Conservation (phyloP, 2,113 vertebrate genomes). For the Ictidomys tridecemlineatus region DNA sequence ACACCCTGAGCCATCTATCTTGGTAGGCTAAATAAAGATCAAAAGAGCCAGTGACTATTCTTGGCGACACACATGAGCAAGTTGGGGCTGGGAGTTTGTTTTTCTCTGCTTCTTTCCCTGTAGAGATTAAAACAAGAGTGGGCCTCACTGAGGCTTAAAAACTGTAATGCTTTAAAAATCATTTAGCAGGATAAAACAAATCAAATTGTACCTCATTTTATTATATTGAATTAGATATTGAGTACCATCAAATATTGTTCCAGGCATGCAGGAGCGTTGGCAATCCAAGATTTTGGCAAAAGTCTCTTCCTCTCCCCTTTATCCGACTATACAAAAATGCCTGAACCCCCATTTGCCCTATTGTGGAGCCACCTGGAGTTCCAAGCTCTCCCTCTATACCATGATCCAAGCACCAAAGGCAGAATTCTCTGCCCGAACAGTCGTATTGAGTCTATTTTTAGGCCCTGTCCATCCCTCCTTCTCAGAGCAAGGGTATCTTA, state of each 20-base stretch:
- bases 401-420: neutral
- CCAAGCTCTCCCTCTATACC: neutral
- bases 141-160: neutral
- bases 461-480: accelerated
- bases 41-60: accelerated
- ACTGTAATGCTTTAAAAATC: neutral
- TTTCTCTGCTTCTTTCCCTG: neutral
- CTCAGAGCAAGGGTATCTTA: neutral
- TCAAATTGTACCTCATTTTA: neutral
- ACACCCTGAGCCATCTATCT: neutral
- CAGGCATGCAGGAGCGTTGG: neutral
- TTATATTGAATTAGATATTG: neutral
- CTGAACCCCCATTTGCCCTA: no score
- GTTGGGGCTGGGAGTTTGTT: neutral
- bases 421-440: neutral
- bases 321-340: neutral
- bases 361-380: neutral
- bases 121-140: neutral
- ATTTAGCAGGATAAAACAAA: neutral
- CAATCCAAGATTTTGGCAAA: neutral
- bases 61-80: neutral
- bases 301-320: neutral
- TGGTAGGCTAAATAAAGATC: neutral
- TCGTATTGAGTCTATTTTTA: neutral
- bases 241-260: accelerated